Evolutionary conservation across 2,113 vertebrate genomes (phyloP), one percentile per base, ranked within the genome.

Genomic region (Bostrychus sinensis): DNA sequence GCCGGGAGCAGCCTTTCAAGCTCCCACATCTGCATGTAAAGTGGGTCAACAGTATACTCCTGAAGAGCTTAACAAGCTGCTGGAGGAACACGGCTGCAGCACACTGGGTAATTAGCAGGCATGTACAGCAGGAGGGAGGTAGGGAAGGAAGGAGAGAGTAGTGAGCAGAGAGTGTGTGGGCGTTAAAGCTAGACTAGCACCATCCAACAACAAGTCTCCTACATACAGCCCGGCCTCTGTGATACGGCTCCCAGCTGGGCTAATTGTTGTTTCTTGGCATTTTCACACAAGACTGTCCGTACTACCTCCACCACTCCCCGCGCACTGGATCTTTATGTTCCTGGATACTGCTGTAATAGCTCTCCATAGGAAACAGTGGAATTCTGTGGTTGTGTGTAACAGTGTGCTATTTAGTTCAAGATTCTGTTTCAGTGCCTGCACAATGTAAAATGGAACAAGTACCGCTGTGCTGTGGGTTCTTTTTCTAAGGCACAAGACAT

Each of bases 41-140:
- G 82, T 91, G 89, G 90, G 91, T 92, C 91, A 92, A 80, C 88
- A 75, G 45, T 4, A 42, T 72, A 78, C 82, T 91, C 86, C 85
- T 88, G 72, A 68, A 89, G 83, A 90, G 87, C 86, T 87, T 84
- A 72, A 85, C 80, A 78, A 86, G 88, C 86, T 85, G 85, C 72
- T 66, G 54, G 80, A 82, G 67, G 84, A 89, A 89, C 82, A 84
- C 89, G 75, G 85, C 70, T n/a, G n/a, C n/a, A 77, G 79, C 56
- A 51, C 85, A 75, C 69, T 79, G 55, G 80, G 76, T 91, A 91
- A 92, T 91, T 87, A 91, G 84, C 80, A 81, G 59, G 70, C 59
- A 58, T 79, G 77, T 81, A 70, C 58, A 42, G 39, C 70, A 76
- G 32, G 53, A 26, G 38, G 53, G 4, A 57, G 53, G 72, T 54